phyloP scores from a whole-genome alignment of 2,888 invertebrate genomes.

The Rhamnusium bicolor region DNA sequence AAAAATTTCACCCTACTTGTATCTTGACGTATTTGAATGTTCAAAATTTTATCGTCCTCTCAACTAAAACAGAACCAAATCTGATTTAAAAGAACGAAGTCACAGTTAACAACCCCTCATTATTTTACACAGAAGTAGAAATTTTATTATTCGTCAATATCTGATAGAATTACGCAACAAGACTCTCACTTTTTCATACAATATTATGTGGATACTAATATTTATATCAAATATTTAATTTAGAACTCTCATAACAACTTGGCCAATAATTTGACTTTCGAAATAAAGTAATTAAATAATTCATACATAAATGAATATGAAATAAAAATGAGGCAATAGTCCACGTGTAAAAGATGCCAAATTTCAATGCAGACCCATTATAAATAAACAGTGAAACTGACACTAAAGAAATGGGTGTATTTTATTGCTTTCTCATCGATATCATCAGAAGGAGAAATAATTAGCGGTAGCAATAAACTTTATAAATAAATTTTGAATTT shows the following conservation, averaged over 20 bases:
- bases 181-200: slow-evolving; percentile 5
- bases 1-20: no score
- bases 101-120: neutral
- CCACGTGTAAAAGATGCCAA: neutral
- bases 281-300: neutral
- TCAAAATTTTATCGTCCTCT: no score
- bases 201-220: neutral
- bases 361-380: neutral
- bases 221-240: slow-evolving; percentile 6
- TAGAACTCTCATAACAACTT: neutral
- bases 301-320: neutral
- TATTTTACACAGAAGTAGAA: neutral
- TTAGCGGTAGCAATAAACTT: neutral
- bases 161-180: neutral
- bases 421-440: neutral
- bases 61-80: no score
- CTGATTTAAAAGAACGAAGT: no score
- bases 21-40: no score
- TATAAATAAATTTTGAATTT: no score
- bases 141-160: neutral
- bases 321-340: neutral
- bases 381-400: neutral
- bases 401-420: neutral
- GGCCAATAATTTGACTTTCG: neutral
- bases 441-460: neutral